Conservation (phyloP, 1,140 invertebrate species). For the Phocides pigmalion region DNA sequence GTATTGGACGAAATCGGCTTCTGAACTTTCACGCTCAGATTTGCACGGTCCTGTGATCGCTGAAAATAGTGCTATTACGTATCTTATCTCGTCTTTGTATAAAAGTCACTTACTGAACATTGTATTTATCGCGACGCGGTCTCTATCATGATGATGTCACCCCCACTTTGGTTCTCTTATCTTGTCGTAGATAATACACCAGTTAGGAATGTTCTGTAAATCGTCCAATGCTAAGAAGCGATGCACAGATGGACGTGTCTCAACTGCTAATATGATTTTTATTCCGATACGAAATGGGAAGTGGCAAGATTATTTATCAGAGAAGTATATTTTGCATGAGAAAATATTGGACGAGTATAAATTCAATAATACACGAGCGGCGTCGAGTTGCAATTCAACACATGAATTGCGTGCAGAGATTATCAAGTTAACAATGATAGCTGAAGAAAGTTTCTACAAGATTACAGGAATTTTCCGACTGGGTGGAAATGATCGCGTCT, state of each 20-base stretch:
- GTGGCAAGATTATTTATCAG: not conserved
- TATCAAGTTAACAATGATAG: constrained; percentile 51
- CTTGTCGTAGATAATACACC: constrained; percentile 70
- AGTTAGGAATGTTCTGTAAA: constrained; percentile 66
- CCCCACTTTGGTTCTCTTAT: constrained; percentile 72
- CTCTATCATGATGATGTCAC: constrained; percentile 73
- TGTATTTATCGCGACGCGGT: constrained; percentile 69
- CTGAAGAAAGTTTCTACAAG: constrained; percentile 72
- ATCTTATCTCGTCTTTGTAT: constrained; percentile 58
- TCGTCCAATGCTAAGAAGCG: constrained; percentile 35
- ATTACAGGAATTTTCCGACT: constrained; percentile 81
- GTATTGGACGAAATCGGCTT: not conserved
- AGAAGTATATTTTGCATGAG: not conserved
- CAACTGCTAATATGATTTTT: constrained; percentile 31
- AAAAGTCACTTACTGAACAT: constrained; percentile 69
- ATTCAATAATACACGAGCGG: constrained; percentile 12
- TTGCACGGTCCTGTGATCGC: constrained; percentile 15
- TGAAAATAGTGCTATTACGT: constrained; percentile 21
- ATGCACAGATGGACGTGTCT: constrained; percentile 38
- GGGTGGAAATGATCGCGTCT: constrained; percentile 75
- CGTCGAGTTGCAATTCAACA: constrained; percentile 36
- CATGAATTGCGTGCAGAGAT: constrained; percentile 61
- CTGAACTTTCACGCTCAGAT: not conserved
- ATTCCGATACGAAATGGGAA: not conserved
- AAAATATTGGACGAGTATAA: not conserved